Evolutionary conservation across 2,113 vertebrate genomes (phyloP), one percentile per base, ranked within the genome.

Genomic region (Otolemur garnettii): DNA sequence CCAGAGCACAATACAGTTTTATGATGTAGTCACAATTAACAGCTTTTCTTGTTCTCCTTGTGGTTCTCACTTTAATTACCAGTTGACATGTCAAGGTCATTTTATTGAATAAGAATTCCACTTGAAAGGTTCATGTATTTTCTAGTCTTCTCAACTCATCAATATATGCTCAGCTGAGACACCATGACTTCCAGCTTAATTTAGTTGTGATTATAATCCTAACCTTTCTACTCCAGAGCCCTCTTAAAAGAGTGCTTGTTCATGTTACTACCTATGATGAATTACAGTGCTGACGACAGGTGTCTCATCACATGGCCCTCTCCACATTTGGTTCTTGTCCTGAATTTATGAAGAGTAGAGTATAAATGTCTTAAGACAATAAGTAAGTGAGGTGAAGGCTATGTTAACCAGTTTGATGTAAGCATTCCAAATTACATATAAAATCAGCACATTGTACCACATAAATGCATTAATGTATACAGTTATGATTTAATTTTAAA

Each of bases 91-190:
- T 84, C 13, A 92, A 62, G 77, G 5, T 38, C 50, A 59, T 93
- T 93, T 89, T 50, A 71, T 77, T 94, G 77, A 78, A 83, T 21
- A 53, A 55, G 50, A 88, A 93, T 60, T 45, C 4, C 57, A 74
- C 66, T 90, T 84, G 71, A n/a, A 92, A 92, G 68, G 28, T 74
- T 68, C 4, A 53, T 45, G 42, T 45, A 22, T 82, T 92, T 90
- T 92, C 45, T 71, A 42, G 57, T 57, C 89, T 94, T 92, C 55
- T 38, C 28, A 69, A 35, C 14, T 30, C 38, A 86, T 60, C 30
- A 30, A 64, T 80, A 68, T 87, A 90, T 42, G 38, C n/a, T 93
- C 38, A 92, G 30, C 17, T 50, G 77, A 86, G 30, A 88, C 24
- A 75, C 28, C 12, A 26, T 5, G 59, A 55, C 79, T 90, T 81